A percentile compares a stretch with the other conserved stretches of the same genome.
Conservation (phyloP, 1,140 invertebrate genomes). For the Conopomorpha cramerella region DNA sequence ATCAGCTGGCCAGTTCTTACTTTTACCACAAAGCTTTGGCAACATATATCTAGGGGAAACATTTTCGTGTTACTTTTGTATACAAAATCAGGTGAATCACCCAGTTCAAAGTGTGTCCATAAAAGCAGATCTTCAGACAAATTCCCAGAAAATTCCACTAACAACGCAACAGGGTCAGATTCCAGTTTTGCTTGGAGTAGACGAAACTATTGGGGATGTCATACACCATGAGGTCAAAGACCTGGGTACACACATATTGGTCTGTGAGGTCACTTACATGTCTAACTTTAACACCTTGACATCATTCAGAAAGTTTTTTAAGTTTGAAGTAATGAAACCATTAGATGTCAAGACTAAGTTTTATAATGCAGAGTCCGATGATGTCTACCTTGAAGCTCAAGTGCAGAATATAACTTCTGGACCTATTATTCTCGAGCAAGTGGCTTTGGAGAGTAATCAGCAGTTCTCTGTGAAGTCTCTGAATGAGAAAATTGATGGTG, state of each 20-base stretch:
- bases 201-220: constrained; percentile 89
- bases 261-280: constrained; percentile 94
- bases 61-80: constrained; percentile 96
- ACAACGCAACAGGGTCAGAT: constrained; percentile 66
- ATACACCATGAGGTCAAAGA: constrained; percentile 99
- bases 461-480: constrained; percentile 78
- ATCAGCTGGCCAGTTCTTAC: constrained; percentile 84
- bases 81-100: constrained; percentile 92
- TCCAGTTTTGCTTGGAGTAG: constrained; percentile 73
- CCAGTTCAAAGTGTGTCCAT: constrained; percentile 80
- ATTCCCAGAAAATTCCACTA: constrained; percentile 80
- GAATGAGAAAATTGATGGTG: constrained; percentile 65
- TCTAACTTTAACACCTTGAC: constrained; percentile 70
- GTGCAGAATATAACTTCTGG: constrained; percentile 92
- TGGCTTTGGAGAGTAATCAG: constrained; percentile 87
- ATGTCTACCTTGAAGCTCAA: constrained; percentile 96
- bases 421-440: constrained; percentile 90
- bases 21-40: constrained; percentile 95
- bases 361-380: constrained; percentile 95
- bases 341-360: constrained; percentile 99
- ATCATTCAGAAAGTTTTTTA: constrained; percentile 95
- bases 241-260: constrained; percentile 95
- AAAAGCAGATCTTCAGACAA: constrained; percentile 92
- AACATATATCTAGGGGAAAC: constrained; percentile 87
- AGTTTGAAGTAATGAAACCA: constrained; percentile 97